phyloP scores from a whole-genome alignment of 2,113 vertebrate genomes.

The Nettapus auritus region DNA sequence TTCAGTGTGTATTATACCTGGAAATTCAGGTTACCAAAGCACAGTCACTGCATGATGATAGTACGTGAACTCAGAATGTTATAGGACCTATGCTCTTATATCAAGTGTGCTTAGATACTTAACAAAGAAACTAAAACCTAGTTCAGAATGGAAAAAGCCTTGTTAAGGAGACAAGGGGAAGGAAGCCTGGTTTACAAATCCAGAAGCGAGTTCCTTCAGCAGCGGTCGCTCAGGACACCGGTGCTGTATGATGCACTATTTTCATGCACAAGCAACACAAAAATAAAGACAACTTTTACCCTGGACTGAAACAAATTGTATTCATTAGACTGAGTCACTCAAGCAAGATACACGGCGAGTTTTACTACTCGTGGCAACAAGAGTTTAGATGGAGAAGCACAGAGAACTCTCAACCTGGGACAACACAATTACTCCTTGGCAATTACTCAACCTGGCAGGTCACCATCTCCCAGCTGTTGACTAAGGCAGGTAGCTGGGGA shows the following conservation, averaged over 20 bases:
- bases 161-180: background rate
- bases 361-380: rapidly evolving
- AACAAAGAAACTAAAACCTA: background rate
- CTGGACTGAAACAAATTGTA: background rate
- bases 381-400: rapidly evolving
- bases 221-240: background rate
- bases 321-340: background rate
- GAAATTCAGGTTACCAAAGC: conserved; percentile 6
- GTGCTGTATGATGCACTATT: background rate
- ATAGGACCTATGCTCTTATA: background rate
- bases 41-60: background rate
- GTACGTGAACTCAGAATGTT: background rate
- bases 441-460: background rate
- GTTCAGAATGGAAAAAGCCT: background rate
- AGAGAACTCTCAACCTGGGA: rapidly evolving
- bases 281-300: background rate
- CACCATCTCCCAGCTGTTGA: background rate
- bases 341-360: rapidly evolving
- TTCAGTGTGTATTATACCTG: background rate
- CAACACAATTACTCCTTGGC: background rate
- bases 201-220: background rate
- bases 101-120: background rate
- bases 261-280: background rate
- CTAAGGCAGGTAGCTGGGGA: background rate
- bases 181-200: background rate